Percentiles rank a stretch among this genome's conserved stretches.
Evolutionary conservation across 1,140 invertebrate species (phyloP).

Genomic region (Drosophila punjabiensis): DNA sequence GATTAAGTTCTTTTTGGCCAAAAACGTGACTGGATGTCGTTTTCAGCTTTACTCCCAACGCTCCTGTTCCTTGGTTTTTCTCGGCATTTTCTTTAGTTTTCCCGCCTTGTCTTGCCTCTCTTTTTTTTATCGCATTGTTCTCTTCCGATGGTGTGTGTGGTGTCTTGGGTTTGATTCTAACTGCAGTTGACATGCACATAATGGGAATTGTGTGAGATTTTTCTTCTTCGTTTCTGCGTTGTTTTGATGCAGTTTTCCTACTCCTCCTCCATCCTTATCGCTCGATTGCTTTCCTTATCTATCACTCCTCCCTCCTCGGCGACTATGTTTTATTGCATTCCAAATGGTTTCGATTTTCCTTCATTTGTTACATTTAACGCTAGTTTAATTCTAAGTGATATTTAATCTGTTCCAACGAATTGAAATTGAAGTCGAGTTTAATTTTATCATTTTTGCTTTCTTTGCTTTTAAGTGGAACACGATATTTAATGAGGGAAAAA

Average conservation of each 20-base stretch:
- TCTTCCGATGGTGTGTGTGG: slow-evolving; percentile 14
- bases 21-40: slow-evolving; percentile 82
- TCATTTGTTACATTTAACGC: slow-evolving; percentile 82
- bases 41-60: slow-evolving; percentile 65
- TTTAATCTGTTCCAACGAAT: slow-evolving; percentile 66
- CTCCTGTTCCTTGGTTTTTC: background rate
- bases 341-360: slow-evolving; percentile 75
- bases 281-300: slow-evolving; percentile 70
- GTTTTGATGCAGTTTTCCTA: slow-evolving; percentile 41
- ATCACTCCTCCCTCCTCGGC: slow-evolving; percentile 3
- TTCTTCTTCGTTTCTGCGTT: slow-evolving; percentile 44
- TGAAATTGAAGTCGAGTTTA: slow-evolving; percentile 33
- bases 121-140: slow-evolving; percentile 26
- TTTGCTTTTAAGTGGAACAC: slow-evolving; percentile 2
- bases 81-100: slow-evolving; percentile 11
- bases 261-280: slow-evolving; percentile 62
- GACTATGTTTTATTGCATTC: slow-evolving; percentile 79
- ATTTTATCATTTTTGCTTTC: background rate
- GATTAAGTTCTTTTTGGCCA: slow-evolving; percentile 81
- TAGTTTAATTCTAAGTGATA: slow-evolving; percentile 82
- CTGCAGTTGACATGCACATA: slow-evolving; percentile 84
- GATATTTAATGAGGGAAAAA: slow-evolving; percentile 14
- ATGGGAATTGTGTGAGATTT: slow-evolving; percentile 83
- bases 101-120: background rate
- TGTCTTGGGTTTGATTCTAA: slow-evolving; percentile 72